Conservation (phyloP, 1,140 invertebrate genomes). For the Luehdorfia chinensis region DNA sequence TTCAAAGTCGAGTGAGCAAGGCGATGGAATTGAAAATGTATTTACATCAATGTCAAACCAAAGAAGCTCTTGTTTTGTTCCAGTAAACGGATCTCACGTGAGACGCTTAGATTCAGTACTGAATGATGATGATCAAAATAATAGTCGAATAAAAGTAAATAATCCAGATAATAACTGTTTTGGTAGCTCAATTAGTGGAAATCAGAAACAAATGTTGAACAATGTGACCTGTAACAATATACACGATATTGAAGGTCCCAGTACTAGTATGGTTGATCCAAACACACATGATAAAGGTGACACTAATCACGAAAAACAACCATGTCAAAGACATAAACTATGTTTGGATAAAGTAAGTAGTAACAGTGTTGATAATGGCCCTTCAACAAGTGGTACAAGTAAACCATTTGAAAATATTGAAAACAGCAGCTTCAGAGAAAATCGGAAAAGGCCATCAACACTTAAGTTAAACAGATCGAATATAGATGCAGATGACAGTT, state of each 20-base stretch:
- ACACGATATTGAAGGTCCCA: slow-evolving; percentile 25
- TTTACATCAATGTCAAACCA: slow-evolving; percentile 56
- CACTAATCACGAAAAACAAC: slow-evolving; percentile 32
- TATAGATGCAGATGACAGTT: slow-evolving; percentile 60
- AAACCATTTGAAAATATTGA: slow-evolving; percentile 42
- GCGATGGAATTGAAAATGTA: slow-evolving; percentile 49
- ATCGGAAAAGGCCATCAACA: slow-evolving; percentile 60
- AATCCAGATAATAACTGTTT: slow-evolving; percentile 18
- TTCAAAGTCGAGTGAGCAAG: slow-evolving; percentile 34
- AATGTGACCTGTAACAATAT: slow-evolving; percentile 28
- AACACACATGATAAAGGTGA: slow-evolving; percentile 39
- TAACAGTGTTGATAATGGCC: slow-evolving; percentile 36
- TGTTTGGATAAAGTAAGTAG: slow-evolving; percentile 38
- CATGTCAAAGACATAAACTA: slow-evolving; percentile 49
- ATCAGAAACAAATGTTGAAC: slow-evolving; percentile 30
- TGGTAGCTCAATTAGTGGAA: slow-evolving; percentile 20
- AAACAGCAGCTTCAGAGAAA: slow-evolving; percentile 42
- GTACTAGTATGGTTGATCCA: slow-evolving; percentile 29
- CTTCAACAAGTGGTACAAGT: slow-evolving; percentile 60
- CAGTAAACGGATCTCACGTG: slow-evolving; percentile 39
- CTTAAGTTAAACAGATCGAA: slow-evolving; percentile 55
- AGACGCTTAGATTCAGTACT: slow-evolving; percentile 28
- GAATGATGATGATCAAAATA: slow-evolving; percentile 23
- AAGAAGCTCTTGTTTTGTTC: slow-evolving; percentile 35
- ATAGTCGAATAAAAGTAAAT: slow-evolving; percentile 19